Percentiles rank a stretch among this genome's conserved stretches.
phyloP scores from a whole-genome alignment of 2,113 vertebrate genomes.

The Protomyctophum bolini region DNA sequence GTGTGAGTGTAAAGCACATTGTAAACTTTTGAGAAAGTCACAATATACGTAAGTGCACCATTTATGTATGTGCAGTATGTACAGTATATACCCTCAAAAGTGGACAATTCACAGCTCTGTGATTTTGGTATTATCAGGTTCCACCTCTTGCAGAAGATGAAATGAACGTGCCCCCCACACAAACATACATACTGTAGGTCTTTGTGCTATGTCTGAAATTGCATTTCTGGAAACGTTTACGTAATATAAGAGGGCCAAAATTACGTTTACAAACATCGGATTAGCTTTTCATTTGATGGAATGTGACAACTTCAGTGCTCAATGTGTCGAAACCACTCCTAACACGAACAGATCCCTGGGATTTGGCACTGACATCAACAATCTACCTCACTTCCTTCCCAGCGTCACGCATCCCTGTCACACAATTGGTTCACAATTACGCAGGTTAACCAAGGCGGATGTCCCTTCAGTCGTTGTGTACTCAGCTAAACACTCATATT shows the following conservation, averaged over 20 bases:
- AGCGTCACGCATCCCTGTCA: conserved; percentile 8
- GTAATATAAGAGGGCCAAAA: conserved; percentile 22
- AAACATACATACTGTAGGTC: not conserved
- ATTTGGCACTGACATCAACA: conserved; percentile 13
- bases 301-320: conserved; percentile 26
- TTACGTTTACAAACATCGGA: conserved; percentile 22
- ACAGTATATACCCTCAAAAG: too few relatives aligned
- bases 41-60: too few relatives aligned
- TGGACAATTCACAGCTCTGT: not conserved
- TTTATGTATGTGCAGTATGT: too few relatives aligned
- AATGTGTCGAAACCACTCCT: conserved; percentile 25
- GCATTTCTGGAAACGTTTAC: conserved; percentile 26
- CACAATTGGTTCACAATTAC: conserved; percentile 17
- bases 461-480: conserved; percentile 20
- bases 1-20: too few relatives aligned
- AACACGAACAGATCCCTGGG: conserved; percentile 32
- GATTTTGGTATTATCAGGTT: conserved; percentile 1
- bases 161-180: not conserved
- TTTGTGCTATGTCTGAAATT: conserved; percentile 11
- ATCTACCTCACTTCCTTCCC: conserved; percentile 4
- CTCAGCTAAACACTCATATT: conserved; percentile 18
- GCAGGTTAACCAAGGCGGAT: conserved; percentile 19
- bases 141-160: conserved; percentile 2
- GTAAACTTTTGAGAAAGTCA: too few relatives aligned
- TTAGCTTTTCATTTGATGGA: not conserved